Percentiles rank a stretch among this genome's conserved stretches.
phyloP scores from a whole-genome alignment of 2,113 vertebrate genomes.

The Monopterus albus region DNA sequence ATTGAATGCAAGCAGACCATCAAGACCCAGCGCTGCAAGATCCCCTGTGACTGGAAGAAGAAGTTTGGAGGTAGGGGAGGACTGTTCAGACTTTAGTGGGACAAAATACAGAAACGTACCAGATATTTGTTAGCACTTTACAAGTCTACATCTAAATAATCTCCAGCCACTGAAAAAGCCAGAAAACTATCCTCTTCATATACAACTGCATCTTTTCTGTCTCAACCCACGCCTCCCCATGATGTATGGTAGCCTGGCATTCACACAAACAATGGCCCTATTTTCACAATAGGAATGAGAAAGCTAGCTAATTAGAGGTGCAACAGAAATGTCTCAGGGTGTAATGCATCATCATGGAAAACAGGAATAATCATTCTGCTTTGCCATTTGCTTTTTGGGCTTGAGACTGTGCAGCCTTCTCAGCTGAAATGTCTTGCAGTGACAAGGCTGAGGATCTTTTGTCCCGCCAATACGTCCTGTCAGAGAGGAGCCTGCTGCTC shows the following conservation, averaged over 20 bases:
- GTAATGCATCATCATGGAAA: slow-evolving; percentile 42
- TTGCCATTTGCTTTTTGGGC: slow-evolving; percentile 50
- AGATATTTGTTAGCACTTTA: neutral
- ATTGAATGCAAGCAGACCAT: slow-evolving; percentile 94
- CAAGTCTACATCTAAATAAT: too few species aligned
- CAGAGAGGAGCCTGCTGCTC: slow-evolving; percentile 56
- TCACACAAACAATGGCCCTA: slow-evolving; percentile 51
- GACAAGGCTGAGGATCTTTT: slow-evolving; percentile 54
- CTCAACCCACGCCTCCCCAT: neutral
- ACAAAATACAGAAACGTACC: neutral
- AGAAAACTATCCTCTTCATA: neutral
- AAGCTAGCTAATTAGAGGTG: slow-evolving; percentile 56
- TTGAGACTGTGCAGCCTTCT: slow-evolving; percentile 33
- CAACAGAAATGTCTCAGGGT: slow-evolving; percentile 45
- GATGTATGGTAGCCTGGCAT: slow-evolving; percentile 39
- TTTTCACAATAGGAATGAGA: slow-evolving; percentile 46
- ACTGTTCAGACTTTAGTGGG: neutral
- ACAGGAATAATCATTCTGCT: slow-evolving; percentile 41
- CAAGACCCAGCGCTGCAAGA: slow-evolving; percentile 98
- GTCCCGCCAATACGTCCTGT: slow-evolving; percentile 57
- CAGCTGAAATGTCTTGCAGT: slow-evolving; percentile 46
- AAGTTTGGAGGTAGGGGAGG: slow-evolving; percentile 91
- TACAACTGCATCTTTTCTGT: slow-evolving; percentile 2
- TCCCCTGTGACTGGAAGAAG: slow-evolving; percentile 99
- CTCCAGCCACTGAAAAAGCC: neutral